Conservation (phyloP, 2,113 vertebrate species). For the Silurus meridionalis region DNA sequence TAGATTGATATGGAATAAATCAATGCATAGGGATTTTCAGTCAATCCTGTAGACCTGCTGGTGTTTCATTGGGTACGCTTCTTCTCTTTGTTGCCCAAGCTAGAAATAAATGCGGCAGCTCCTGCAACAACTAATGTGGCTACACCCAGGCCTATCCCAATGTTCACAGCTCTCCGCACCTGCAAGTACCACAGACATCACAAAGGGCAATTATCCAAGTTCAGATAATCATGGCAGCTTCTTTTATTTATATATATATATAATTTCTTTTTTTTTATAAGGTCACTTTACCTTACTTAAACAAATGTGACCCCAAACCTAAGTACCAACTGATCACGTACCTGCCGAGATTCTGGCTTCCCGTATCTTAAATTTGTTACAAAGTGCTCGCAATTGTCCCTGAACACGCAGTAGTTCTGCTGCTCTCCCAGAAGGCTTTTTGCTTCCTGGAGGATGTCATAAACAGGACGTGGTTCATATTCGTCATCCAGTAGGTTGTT, state of each 20-base stretch:
- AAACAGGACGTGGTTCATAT: constrained; percentile 50
- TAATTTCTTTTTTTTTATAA: background rate
- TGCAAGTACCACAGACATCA: constrained; percentile 37
- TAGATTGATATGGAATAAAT: background rate
- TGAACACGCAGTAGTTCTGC: constrained; percentile 62
- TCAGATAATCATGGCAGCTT: background rate
- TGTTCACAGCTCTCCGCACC: constrained; percentile 59
- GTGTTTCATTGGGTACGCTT: constrained; percentile 53
- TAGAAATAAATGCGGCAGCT: constrained; percentile 42
- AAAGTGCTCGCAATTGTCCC: constrained; percentile 79
- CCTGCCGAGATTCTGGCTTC: constrained; percentile 77
- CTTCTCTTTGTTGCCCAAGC: constrained; percentile 57
- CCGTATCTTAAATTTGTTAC: constrained; percentile 76
- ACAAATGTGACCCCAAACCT: background rate
- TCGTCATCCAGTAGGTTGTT: constrained; percentile 73
- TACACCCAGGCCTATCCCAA: background rate
- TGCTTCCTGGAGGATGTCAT: constrained; percentile 65
- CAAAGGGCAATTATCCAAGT: background rate
- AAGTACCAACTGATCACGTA: constrained; percentile 43
- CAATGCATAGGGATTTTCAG: background rate
- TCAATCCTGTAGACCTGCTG: constrained; percentile 30
- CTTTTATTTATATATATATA: background rate
- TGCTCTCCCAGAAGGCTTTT: constrained; percentile 52
- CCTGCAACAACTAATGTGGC: constrained; percentile 29
- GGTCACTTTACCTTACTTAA: background rate